A percentile compares a stretch with the other conserved stretches of the same genome.
phyloP scores from a whole-genome alignment of 1,140 invertebrate genomes.

The Drosophila subobscura region DNA sequence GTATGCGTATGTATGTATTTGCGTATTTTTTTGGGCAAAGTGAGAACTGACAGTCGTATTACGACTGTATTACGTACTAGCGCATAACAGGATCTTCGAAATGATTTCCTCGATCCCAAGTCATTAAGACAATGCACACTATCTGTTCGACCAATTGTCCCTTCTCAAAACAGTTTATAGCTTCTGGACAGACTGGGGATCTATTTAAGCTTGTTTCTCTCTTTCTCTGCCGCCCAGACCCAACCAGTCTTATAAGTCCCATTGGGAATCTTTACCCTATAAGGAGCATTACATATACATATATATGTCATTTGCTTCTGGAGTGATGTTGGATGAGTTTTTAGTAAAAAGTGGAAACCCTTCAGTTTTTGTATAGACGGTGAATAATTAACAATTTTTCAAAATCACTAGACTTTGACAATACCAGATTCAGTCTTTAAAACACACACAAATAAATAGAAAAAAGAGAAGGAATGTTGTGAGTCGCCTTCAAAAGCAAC shows the following conservation, averaged over 20 bases:
- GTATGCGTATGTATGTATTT: slow-evolving; percentile 13
- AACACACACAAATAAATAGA: no score
- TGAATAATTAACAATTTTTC: no score
- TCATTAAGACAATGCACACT: slow-evolving; percentile 43
- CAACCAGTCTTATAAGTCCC: slow-evolving; percentile 27
- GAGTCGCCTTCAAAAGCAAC: no score
- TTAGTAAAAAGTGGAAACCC: no score
- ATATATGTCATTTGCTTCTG: slow-evolving; percentile 17
- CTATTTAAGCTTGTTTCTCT: slow-evolving; percentile 26
- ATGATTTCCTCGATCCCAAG: slow-evolving; percentile 21
- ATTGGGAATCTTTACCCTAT: no score
- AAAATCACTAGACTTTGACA: no score
- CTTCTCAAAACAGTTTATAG: slow-evolving; percentile 68
- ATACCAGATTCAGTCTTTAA: no score
- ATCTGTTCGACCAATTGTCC: slow-evolving; percentile 62
- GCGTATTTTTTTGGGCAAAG: slow-evolving; percentile 7
- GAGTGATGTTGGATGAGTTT: not conserved
- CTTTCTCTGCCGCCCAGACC: slow-evolving; percentile 34
- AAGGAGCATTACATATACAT: slow-evolving; percentile 37
- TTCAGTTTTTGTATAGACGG: no score
- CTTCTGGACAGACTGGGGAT: slow-evolving; percentile 24
- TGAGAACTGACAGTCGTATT: no score
- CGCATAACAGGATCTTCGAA: slow-evolving; percentile 26
- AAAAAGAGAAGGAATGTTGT: no score
- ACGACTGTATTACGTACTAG: slow-evolving; percentile 2